phyloP scores from a whole-genome alignment of 2,797 vertebrate species.

The Ciconia nigra region DNA sequence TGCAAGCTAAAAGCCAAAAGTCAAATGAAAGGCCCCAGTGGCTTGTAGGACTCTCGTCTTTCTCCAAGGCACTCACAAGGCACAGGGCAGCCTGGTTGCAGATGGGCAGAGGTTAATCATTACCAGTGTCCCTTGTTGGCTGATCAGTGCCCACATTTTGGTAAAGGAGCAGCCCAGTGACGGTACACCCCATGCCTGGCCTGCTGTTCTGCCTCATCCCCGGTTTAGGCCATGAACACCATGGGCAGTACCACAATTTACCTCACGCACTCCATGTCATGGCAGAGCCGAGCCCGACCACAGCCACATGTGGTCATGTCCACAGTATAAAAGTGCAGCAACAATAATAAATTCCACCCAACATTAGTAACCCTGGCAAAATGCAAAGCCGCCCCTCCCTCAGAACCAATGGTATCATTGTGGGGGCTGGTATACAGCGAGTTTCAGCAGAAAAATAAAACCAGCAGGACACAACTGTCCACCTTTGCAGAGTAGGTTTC shows the following conservation, averaged over 20 bases:
- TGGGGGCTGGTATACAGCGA: background rate
- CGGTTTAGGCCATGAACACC: background rate
- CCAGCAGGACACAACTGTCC: background rate
- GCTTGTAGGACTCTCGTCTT: background rate
- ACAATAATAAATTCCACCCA: background rate
- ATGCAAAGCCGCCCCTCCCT: background rate
- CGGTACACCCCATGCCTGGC: rapidly evolving
- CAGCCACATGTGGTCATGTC: background rate
- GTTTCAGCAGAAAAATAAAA: background rate
- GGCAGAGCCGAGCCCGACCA: background rate
- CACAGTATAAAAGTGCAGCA: background rate
- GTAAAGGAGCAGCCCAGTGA: background rate
- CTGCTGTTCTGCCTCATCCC: background rate
- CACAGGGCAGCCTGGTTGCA: background rate
- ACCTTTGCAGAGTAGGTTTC: background rate
- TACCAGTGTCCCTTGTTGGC: background rate
- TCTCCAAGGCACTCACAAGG: background rate
- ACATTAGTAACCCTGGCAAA: background rate
- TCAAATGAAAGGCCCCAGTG: background rate
- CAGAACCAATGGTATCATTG: background rate
- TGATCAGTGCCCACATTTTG: background rate
- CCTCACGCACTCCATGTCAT: background rate
- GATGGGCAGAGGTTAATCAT: background rate
- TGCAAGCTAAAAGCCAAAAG: background rate
- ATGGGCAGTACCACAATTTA: rapidly evolving